A percentile compares a stretch with the other conserved stretches of the same genome.
Evolutionary conservation across 2,113 vertebrate genomes (phyloP).

Genomic region (Tragelaphus strepsiceros): DNA sequence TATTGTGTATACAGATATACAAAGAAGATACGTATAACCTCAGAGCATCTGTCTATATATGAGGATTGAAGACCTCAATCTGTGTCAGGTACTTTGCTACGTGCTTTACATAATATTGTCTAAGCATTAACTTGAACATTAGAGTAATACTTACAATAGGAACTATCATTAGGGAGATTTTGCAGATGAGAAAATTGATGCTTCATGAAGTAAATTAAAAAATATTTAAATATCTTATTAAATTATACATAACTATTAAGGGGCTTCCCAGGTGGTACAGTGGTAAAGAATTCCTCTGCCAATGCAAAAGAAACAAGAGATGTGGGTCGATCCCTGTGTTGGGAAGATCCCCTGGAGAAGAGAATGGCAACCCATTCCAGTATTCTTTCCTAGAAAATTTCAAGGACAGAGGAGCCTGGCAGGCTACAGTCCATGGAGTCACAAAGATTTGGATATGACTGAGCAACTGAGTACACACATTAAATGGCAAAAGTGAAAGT

Average conservation of each 20-base stretch:
- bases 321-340: not conserved
- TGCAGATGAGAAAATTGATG: not conserved
- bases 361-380: not conserved
- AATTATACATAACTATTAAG: not conserved
- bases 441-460: not conserved
- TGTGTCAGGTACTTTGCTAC: not conserved
- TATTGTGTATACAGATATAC: not conserved
- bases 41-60: not conserved
- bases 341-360: not conserved
- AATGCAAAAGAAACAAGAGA: not conserved
- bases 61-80: not conserved
- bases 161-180: not conserved
- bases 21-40: not conserved
- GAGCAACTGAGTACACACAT: not conserved
- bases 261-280: not conserved
- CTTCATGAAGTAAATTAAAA: not conserved
- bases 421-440: not conserved
- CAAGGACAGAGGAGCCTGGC: not conserved
- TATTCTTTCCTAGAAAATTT: not conserved
- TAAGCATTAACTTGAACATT: not conserved
- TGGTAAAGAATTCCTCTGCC: not conserved
- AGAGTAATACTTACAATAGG: not conserved
- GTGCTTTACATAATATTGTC: not conserved
- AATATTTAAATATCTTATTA: not conserved
- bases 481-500: not conserved